phyloP scores from a whole-genome alignment of 2,888 invertebrate genomes.

The Helicoverpa assulta region DNA sequence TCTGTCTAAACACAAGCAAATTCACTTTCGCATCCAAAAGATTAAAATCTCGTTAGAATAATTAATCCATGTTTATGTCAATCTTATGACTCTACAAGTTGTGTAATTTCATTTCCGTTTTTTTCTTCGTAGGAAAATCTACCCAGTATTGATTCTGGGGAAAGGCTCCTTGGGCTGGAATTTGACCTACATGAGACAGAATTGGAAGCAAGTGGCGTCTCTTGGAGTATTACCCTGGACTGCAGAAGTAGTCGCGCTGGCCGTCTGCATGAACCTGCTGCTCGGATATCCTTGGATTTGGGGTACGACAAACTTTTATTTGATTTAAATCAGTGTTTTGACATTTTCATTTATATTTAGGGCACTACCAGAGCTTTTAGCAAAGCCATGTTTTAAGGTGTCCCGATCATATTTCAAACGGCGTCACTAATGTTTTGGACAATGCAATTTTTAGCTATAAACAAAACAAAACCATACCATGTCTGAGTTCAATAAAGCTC shows the following conservation, averaged over 20 bases:
- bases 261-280: slow-evolving; percentile 75
- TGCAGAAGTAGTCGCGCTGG: slow-evolving; percentile 77
- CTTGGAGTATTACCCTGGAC: slow-evolving; percentile 83
- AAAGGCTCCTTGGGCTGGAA: slow-evolving; percentile 85
- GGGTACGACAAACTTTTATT: slow-evolving; percentile 71
- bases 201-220: slow-evolving; percentile 77
- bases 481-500: slow-evolving; percentile 15
- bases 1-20: too few relatives aligned
- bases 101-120: too few relatives aligned
- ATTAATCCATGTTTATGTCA: too few relatives aligned
- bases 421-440: not conserved
- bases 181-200: slow-evolving; percentile 76
- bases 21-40: too few relatives aligned
- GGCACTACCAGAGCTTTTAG: too few relatives aligned
- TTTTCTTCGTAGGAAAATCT: slow-evolving; percentile 77
- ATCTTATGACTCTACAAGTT: too few relatives aligned
- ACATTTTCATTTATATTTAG: not conserved
- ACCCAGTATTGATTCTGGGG: slow-evolving; percentile 84
- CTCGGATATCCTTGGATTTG: slow-evolving; percentile 83
- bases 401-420: too few relatives aligned
- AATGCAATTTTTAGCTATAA: not conserved
- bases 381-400: too few relatives aligned
- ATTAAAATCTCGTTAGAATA: too few relatives aligned
- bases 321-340: not conserved
- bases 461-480: slow-evolving; percentile 4